A percentile compares a stretch with the other conserved stretches of the same genome.
Evolutionary conservation across 2,888 invertebrate genomes (phyloP).

Genomic region (Lepas anatifera): DNA sequence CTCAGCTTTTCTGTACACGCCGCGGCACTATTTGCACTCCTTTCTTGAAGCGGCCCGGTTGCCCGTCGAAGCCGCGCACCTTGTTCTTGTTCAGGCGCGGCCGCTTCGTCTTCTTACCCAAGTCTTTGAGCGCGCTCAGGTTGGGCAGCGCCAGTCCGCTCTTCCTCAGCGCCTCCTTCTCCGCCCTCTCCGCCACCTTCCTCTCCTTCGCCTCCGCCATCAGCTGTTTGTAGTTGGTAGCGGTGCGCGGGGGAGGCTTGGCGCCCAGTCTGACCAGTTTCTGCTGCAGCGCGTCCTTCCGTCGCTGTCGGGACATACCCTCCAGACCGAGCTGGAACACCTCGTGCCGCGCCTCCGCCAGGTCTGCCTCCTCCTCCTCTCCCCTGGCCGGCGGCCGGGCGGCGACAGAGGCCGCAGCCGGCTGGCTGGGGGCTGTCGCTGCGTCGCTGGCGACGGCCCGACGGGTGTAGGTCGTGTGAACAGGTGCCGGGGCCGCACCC

Average conservation of each 20-base stretch:
- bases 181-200: not conserved
- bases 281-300: not conserved
- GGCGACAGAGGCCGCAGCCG: too few relatives aligned
- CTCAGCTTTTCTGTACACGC: not conserved
- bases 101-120: not conserved
- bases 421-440: too few relatives aligned
- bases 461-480: too few relatives aligned
- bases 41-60: not conserved
- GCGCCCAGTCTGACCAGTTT: constrained; percentile 3
- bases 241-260: constrained; percentile 2
- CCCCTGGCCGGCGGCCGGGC: too few relatives aligned
- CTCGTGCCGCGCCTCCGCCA: not conserved
- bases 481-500: too few relatives aligned
- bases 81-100: not conserved
- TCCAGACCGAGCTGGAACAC: constrained; percentile 9
- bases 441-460: too few relatives aligned
- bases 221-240: constrained; percentile 1
- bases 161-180: not conserved
- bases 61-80: not conserved
- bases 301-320: not conserved
- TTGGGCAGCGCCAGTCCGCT: not conserved
- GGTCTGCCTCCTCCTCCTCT: not conserved
- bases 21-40: not conserved
- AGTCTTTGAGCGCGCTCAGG: not conserved
- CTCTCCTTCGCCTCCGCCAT: not conserved